Percentiles rank a stretch among this genome's conserved stretches.
Evolutionary conservation across 2,888 invertebrate genomes (phyloP).

Genomic region (Cylloceria caligata): DNA sequence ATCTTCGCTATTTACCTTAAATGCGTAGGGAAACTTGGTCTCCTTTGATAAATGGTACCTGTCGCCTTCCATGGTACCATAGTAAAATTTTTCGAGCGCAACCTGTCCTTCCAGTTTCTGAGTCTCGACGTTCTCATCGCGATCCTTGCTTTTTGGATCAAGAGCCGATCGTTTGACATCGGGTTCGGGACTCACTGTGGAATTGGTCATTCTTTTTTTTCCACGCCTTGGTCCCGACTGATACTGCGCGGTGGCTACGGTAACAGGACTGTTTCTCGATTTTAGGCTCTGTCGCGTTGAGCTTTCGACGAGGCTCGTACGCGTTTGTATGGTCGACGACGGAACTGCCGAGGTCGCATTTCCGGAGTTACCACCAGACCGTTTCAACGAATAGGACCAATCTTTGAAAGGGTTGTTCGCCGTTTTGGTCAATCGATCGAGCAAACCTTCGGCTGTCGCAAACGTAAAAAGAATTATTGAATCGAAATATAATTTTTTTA

Average conservation of each 20-base stretch:
- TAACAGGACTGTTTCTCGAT: slow-evolving; percentile 17
- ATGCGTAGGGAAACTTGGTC: slow-evolving; percentile 76
- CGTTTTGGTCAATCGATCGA: slow-evolving; percentile 84
- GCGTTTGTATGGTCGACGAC: slow-evolving; percentile 39
- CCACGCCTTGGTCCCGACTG: slow-evolving; percentile 79
- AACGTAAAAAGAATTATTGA: slow-evolving; percentile 66
- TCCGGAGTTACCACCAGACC: background rate
- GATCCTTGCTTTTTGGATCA: slow-evolving; percentile 71
- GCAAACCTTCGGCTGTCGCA: slow-evolving; percentile 81
- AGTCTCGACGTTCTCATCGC: slow-evolving; percentile 66
- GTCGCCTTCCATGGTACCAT: slow-evolving; percentile 81
- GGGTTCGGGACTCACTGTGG: slow-evolving; percentile 84
- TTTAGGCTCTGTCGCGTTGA: slow-evolving; percentile 32
- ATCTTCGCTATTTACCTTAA: slow-evolving; percentile 73
- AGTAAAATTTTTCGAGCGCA: slow-evolving; percentile 80
- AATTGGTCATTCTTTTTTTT: slow-evolving; percentile 80
- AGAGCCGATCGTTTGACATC: slow-evolving; percentile 73
- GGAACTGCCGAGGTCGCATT: slow-evolving; percentile 28
- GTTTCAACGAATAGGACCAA: slow-evolving; percentile 85
- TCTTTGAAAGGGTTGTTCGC: slow-evolving; percentile 89
- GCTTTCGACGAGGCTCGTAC: slow-evolving; percentile 37
- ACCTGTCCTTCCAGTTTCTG: slow-evolving; percentile 66
- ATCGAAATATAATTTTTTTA: background rate
- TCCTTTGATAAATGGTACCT: slow-evolving; percentile 74
- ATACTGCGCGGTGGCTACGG: slow-evolving; percentile 64